phyloP scores from a whole-genome alignment of 2,797 vertebrate species.

The Oceanodroma leucorhoa region DNA sequence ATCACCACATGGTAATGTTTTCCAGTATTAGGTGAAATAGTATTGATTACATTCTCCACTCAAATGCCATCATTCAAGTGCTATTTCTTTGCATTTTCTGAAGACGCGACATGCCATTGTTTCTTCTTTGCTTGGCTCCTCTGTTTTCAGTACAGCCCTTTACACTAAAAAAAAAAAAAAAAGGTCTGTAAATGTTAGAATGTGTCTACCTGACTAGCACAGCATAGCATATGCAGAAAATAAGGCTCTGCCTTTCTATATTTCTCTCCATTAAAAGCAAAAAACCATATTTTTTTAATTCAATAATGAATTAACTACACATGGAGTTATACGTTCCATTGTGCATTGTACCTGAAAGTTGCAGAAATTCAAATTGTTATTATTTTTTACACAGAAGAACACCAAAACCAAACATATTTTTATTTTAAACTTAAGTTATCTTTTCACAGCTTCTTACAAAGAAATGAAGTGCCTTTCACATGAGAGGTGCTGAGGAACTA shows the following conservation, averaged over 20 bases:
- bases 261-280: not conserved
- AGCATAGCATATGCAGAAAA: not conserved
- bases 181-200: not conserved
- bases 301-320: not conserved
- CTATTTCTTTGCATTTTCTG: not conserved
- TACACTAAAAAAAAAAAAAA: not conserved
- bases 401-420: not conserved
- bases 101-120: not conserved
- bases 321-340: not conserved
- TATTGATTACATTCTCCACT: not conserved
- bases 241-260: not conserved
- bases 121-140: not conserved
- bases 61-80: not conserved
- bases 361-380: not conserved
- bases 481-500: not conserved
- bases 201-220: not conserved
- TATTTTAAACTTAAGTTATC: not conserved
- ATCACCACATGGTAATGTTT: not conserved
- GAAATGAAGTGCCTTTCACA: not conserved
- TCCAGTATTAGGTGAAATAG: not conserved
- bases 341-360: not conserved
- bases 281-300: fast-evolving
- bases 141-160: not conserved
- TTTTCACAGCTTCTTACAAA: not conserved
- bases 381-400: not conserved